Evolutionary conservation across 1,140 invertebrate genomes (phyloP).

Genomic region (Nasonia longicornis): DNA sequence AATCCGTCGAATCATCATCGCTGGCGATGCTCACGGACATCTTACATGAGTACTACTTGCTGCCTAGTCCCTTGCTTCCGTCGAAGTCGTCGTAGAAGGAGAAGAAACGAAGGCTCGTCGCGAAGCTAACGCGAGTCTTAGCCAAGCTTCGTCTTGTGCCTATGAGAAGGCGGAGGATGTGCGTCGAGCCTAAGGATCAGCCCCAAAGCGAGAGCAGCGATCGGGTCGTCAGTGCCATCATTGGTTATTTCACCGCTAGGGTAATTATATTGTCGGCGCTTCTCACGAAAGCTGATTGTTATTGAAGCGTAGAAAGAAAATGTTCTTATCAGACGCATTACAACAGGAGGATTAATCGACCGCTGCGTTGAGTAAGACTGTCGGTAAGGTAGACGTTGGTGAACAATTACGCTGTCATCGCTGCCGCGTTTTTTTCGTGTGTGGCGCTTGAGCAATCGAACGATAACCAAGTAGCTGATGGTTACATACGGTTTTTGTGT

Average conservation of each 20-base stretch:
- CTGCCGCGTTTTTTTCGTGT: neutral
- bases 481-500: neutral
- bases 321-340: neutral
- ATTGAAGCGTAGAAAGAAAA: no score
- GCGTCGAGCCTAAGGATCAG: constrained; percentile 38
- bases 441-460: neutral
- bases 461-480: neutral
- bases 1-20: constrained; percentile 14
- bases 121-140: neutral
- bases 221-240: constrained; percentile 62
- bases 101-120: neutral
- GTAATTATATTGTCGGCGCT: constrained; percentile 54
- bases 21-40: neutral
- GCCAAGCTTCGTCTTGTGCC: neutral
- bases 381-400: neutral
- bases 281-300: no score
- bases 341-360: neutral
- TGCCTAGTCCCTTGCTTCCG: neutral
- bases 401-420: constrained; percentile 4
- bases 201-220: constrained; percentile 58
- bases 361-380: neutral
- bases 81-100: neutral
- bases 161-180: constrained; percentile 40
- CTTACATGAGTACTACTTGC: constrained; percentile 12
- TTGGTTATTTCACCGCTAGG: constrained; percentile 64